Evolutionary conservation across 2,113 vertebrate genomes (phyloP).

Genomic region (Castor canadensis): DNA sequence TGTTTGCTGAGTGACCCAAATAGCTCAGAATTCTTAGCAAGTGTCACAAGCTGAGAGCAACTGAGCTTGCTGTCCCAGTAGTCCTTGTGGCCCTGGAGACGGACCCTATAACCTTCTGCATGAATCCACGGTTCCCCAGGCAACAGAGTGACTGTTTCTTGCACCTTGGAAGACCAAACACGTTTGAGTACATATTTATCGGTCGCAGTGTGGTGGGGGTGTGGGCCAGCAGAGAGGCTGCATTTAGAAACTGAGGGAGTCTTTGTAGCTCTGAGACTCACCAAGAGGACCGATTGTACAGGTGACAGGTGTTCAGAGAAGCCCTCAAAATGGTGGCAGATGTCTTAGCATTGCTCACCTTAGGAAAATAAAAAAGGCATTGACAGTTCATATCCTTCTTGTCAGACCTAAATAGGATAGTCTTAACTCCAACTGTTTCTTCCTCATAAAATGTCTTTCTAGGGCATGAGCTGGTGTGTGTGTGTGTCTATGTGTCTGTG

Average conservation of each 20-base stretch:
- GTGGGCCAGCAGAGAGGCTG: not conserved
- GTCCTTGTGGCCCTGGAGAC: fast-evolving
- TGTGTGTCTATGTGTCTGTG: not conserved
- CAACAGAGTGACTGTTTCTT: not conserved
- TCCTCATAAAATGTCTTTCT: not conserved
- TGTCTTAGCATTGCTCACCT: not conserved
- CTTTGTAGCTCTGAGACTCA: not conserved
- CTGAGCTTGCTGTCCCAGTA: not conserved
- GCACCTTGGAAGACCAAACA: not conserved
- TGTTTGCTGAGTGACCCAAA: not conserved
- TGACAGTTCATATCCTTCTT: not conserved
- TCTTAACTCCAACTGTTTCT: not conserved
- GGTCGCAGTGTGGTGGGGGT: not conserved
- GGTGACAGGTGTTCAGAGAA: constrained; percentile 24
- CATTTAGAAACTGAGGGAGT: not conserved
- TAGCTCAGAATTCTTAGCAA: not conserved
- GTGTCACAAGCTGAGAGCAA: not conserved
- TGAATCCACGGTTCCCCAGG: not conserved
- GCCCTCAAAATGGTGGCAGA: not conserved
- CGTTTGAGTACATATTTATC: not conserved
- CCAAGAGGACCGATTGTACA: not conserved
- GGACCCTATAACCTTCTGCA: not conserved
- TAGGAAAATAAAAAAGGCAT: not conserved
- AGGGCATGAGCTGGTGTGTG: not conserved
- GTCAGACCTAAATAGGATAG: not conserved